A percentile compares a stretch with the other conserved stretches of the same genome.
phyloP scores from a whole-genome alignment of 2,113 vertebrate species.

The Lophotis ruficrista region DNA sequence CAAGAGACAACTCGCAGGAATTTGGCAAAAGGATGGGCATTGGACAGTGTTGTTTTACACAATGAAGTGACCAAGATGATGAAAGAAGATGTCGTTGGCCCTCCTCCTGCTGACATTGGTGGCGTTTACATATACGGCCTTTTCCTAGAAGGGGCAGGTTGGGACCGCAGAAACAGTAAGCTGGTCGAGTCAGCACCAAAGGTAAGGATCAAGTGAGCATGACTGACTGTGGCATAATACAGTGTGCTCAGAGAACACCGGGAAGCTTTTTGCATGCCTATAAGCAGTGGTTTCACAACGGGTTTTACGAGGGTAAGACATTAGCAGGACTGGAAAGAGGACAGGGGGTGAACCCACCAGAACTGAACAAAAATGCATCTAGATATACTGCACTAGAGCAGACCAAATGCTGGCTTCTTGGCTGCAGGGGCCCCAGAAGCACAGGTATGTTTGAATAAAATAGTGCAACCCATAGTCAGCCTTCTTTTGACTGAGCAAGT shows the following conservation, averaged over 20 bases:
- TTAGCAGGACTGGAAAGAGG: background rate
- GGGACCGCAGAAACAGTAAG: conserved; percentile 78
- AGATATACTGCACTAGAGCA: background rate
- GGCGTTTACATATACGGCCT: conserved; percentile 85
- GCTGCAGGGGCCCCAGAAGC: background rate
- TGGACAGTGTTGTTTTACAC: conserved; percentile 80
- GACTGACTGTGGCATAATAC: background rate
- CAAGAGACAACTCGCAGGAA: conserved; percentile 84
- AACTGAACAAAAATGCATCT: background rate
- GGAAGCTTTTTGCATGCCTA: background rate
- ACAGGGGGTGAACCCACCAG: background rate
- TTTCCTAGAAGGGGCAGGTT: conserved; percentile 83
- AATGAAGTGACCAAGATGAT: conserved; percentile 85
- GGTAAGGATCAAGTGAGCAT: conserved; percentile 37
- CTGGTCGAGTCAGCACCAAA: conserved; percentile 78
- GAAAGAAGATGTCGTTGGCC: conserved; percentile 79
- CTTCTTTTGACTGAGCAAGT: background rate
- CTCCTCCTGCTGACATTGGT: conserved; percentile 79
- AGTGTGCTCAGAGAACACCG: background rate
- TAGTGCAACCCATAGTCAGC: background rate
- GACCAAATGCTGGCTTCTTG: background rate
- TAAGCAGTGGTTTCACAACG: background rate
- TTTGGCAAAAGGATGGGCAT: conserved; percentile 80
- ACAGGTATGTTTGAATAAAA: background rate
- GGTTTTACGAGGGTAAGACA: background rate